Base-by-base conservation (phyloP, 1,140 invertebrate genomes). In the Epicauta chinensis region DNA sequence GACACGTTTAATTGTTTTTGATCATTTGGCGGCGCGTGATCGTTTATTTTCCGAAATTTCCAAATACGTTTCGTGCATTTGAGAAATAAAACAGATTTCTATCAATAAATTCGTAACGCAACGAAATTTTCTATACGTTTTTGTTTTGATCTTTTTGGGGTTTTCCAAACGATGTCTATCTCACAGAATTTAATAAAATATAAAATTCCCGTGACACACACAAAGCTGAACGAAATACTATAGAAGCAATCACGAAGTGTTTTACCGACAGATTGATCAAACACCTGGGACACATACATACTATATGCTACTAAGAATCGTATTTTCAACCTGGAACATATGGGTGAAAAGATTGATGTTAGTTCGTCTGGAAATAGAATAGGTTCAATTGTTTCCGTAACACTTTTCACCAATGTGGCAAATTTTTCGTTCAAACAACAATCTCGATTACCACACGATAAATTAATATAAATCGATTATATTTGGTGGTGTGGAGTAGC, bases 201-300 rank as follows among this genome's bases (percentile, higher is more conserved):
- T 53, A 38, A 53, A 53, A 53, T 45, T 31, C 39, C 38, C 45
- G 40, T 41, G 38, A 23, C 23, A 23, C 42, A 55, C 53, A 55
- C 42, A 55, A 55, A 47, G 49, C 17, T 15, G 10, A 34, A 34
- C 16, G 9, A 46, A 46, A 34, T 36, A 46, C 17, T n/a, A n/a
- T n/a, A 12, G 41, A 56, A 47, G 51, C 52, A 58, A 53, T 42
- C 53, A 47, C 43, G 15, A 40, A 53, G 47, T 52, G 41, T 54
- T 58, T 51, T 51, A 58, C 47, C 56, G 53, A 55, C 56, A 58
- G 56, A 58, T 55, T 58, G 56, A 58, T 58, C 56, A 58, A 58
- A 58, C 56, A 58, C 56, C 56, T 58, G 56, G 48, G 56, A 58
- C 56, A 50, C 54, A 47, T 36, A 43, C 40, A 34, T n/a, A 34